Base-by-base conservation (phyloP, 1,140 invertebrate genomes). In the Lepidurus packardi region DNA sequence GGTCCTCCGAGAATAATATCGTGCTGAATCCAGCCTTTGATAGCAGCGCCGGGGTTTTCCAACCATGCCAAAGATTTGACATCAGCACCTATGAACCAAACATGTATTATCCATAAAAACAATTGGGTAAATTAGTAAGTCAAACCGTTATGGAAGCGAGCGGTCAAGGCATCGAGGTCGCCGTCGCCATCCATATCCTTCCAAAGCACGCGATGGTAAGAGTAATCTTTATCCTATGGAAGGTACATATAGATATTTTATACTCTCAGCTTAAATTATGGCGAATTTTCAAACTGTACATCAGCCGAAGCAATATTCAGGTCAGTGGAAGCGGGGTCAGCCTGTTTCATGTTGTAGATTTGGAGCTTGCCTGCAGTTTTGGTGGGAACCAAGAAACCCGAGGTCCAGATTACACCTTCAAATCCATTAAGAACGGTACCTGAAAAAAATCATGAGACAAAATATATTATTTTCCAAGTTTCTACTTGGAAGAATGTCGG, bases 151-250 rank as follows among this genome's bases (percentile, higher is more conserved):
- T 82, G 79, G 75, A 84, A 84, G 43, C 86, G 79, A 45, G 85
- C 85, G 7, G 85, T 85, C 10, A 86, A 80, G 8, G 84, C 83
- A 78, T 87, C 86, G 41, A 85, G 77, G 65, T 83, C 82, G 0
- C 86, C 85, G 79, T 87, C 86, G 8, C 81, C 81, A 78, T 87
- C 84, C 84, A 87, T 86, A 78, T 87, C 86, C 77, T 83, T 83
- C 85, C 85, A 87, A 16, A 82, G 7, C 7, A 85, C 85, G 7
- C 85, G 82, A 79, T 87, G 86, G 78, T 86, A 87, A 45, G 86
- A 85, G 84, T 84, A 87, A 42, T 83, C 80, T 41, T 79, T 77
- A 11, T 74, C 79, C 79, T 75, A 73, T 41, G 53, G 79, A n/a
- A 16, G 16, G 25, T 21, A 21, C 77, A 25, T n/a, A 10, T 11